phyloP scores from a whole-genome alignment of 2,113 vertebrate genomes.

The Felis chaus region DNA sequence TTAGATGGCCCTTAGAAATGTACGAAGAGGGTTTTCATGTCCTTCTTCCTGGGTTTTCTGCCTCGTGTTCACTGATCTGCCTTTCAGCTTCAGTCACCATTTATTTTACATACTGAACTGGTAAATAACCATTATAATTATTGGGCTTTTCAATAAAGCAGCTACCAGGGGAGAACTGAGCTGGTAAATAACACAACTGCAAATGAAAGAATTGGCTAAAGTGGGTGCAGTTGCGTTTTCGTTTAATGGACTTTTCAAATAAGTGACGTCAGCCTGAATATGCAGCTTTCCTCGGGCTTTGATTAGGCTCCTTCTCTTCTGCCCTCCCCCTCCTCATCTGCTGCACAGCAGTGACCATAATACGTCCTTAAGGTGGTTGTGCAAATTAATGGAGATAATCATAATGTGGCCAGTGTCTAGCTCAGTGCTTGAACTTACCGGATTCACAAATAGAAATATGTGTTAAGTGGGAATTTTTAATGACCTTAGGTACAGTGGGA shows the following conservation, averaged over 20 bases:
- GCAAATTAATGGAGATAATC: background rate
- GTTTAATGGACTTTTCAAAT: background rate
- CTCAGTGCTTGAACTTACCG: background rate
- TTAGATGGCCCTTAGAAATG: background rate
- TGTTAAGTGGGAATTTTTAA: background rate
- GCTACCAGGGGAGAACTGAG: background rate
- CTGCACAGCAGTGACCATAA: background rate
- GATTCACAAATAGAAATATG: background rate
- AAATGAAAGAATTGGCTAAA: constrained; percentile 1
- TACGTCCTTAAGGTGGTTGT: background rate
- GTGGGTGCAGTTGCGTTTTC: background rate
- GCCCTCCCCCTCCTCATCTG: background rate
- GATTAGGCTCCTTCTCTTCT: background rate
- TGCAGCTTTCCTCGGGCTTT: background rate
- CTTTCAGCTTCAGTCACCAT: background rate
- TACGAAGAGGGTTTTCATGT: background rate
- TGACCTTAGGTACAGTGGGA: background rate
- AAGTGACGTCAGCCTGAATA: background rate
- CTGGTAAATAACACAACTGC: background rate
- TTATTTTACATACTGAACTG: background rate
- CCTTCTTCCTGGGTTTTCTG: background rate
- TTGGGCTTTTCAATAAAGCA: background rate
- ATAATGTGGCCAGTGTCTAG: background rate
- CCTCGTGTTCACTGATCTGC: background rate
- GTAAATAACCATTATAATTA: background rate